Conservation (phyloP, 1,140 invertebrate species). For the Ridgeia piscesae region DNA sequence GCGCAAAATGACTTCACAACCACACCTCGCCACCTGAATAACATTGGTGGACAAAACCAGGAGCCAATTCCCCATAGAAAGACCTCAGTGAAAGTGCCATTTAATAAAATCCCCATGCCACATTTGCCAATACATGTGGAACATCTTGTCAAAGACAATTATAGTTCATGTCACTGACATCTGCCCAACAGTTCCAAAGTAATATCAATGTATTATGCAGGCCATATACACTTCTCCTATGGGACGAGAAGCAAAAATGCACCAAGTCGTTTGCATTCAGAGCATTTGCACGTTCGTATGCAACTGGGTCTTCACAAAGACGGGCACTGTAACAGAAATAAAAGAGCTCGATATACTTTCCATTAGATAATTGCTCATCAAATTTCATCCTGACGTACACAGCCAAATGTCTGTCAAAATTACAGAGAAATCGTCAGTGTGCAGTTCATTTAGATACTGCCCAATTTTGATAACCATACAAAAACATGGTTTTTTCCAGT, state of each 20-base stretch:
- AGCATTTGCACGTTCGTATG: not conserved
- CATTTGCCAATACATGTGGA: not conserved
- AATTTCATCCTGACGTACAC: not conserved
- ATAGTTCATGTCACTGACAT: not conserved
- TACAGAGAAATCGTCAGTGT: not conserved
- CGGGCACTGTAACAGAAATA: not conserved
- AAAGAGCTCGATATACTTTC: not conserved
- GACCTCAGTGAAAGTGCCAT: not conserved
- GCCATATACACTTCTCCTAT: not conserved
- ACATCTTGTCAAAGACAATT: not conserved
- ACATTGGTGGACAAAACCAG: not conserved
- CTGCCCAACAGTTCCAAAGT: not conserved
- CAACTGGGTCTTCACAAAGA: not conserved
- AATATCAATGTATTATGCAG: not conserved
- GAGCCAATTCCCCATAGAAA: not conserved
- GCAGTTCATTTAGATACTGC: not conserved
- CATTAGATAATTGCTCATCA: not conserved
- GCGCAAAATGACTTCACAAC: not conserved
- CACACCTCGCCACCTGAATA: not conserved
- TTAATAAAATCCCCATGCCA: not conserved
- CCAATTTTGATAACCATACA: not conserved
- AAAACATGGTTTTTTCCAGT: not conserved
- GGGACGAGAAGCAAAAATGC: not conserved
- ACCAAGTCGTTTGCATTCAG: constrained; percentile 4
- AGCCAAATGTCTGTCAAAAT: not conserved